These are phyloP conservation scores for Dendrophyllia cribrosa DNA, from an alignment of 64 coral and sea anemone species.

Conservation along the genomic window DNA sequence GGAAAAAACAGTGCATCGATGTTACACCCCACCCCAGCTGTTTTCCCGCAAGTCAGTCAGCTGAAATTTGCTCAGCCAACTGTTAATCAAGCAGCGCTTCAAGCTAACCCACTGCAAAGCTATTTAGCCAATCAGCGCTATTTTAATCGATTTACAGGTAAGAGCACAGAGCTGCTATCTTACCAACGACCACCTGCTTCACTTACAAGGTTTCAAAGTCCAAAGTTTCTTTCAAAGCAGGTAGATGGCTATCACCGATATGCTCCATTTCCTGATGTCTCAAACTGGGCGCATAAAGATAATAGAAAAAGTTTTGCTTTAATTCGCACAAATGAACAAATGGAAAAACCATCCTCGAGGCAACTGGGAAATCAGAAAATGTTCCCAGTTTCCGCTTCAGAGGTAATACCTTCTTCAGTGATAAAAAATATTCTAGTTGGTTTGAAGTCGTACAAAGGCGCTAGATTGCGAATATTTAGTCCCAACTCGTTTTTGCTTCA, in stretches of 20 bases:
- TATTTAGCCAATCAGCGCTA: constrained; percentile 18
- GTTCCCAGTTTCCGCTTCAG: too few relatives aligned
- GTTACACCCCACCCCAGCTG: not conserved
- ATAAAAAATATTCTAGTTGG: not conserved
- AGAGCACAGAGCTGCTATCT: not conserved
- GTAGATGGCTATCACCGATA: too few relatives aligned
- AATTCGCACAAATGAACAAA: too few relatives aligned
- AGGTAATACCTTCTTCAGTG: not conserved
- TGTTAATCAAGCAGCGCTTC: constrained; percentile 7
- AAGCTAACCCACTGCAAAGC: constrained; percentile 15
- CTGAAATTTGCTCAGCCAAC: not conserved
- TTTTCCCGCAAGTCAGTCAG: not conserved
- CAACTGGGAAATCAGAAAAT: not conserved
- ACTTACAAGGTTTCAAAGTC: not conserved
- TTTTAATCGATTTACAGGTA: constrained; percentile 37
- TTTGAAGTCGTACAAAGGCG: not conserved
- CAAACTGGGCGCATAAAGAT: not conserved
- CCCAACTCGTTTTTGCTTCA: not conserved
- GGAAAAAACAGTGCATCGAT: not conserved
- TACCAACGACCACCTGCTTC: not conserved
- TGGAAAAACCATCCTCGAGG: not conserved
- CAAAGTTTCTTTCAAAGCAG: not conserved
- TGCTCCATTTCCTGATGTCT: not conserved
- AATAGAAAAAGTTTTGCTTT: not conserved
- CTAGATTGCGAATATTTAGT: not conserved